These are phyloP conservation scores for Ceryle rudis DNA, from an alignment of 2,797 vertebrate species.

Conservation along the genomic window DNA sequence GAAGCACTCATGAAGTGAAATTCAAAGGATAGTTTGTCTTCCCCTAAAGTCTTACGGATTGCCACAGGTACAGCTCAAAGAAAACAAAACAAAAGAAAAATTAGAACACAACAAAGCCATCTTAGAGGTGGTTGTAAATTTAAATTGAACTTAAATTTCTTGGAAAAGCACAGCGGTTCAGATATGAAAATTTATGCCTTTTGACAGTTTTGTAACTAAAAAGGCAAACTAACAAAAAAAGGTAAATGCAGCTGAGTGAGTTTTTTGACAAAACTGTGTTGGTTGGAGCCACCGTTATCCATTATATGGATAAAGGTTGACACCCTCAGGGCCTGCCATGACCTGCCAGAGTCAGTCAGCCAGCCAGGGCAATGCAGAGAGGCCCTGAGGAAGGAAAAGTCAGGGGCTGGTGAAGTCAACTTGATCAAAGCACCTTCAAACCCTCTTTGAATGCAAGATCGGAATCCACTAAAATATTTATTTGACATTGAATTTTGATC, in stretches of 20 bases:
- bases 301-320: not conserved
- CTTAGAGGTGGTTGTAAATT: not conserved
- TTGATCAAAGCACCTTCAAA: not conserved
- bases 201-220: not conserved
- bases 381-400: not conserved
- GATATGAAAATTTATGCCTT: not conserved
- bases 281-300: not conserved
- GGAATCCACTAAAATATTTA: not conserved
- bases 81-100: not conserved
- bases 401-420: not conserved
- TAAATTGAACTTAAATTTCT: not conserved
- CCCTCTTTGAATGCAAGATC: not conserved
- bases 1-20: not conserved
- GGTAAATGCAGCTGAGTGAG: not conserved
- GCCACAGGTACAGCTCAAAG: not conserved
- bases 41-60: not conserved
- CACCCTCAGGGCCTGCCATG: not conserved
- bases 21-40: not conserved
- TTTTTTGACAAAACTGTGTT: not conserved
- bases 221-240: not conserved
- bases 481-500: conserved; percentile 5
- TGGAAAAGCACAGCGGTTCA: not conserved
- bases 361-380: not conserved
- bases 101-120: not conserved
- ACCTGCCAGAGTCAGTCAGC: not conserved